Evolutionary conservation across 2,113 vertebrate species (phyloP).

Genomic region (Macquaria ambigua): DNA sequence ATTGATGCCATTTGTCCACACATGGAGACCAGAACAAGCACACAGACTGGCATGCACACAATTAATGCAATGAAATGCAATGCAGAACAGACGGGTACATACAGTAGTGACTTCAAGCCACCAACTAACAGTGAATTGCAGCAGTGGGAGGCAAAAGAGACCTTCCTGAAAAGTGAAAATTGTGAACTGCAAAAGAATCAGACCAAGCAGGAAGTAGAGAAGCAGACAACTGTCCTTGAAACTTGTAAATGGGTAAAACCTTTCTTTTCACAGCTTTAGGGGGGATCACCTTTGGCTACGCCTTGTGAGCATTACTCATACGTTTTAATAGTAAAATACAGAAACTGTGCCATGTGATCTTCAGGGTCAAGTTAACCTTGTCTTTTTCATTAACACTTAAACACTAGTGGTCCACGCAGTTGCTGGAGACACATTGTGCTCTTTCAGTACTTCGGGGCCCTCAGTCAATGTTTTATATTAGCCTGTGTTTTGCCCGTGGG

Average conservation of each 20-base stretch:
- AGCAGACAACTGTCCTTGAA: no score
- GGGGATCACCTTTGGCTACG: neutral
- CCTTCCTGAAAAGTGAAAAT: neutral
- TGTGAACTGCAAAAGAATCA: neutral
- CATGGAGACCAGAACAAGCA: neutral
- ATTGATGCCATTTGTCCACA: slow-evolving; percentile 21
- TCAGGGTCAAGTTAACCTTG: neutral
- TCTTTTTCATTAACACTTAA: neutral
- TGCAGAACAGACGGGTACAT: no score
- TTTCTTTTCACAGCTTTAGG: neutral
- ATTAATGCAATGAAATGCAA: neutral
- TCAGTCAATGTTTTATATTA: neutral
- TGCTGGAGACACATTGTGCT: neutral
- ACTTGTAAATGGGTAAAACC: no score
- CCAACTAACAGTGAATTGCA: no score
- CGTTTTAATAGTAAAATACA: neutral
- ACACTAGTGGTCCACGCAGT: neutral
- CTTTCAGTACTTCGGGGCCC: neutral
- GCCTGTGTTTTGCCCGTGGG: neutral
- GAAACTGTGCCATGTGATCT: neutral
- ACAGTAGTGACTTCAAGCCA: no score
- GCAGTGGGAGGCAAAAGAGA: neutral
- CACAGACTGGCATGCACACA: no score
- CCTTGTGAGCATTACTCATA: neutral
- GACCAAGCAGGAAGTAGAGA: neutral